Conservation (phyloP, 2,888 invertebrate species). For the Tipula confusa region DNA sequence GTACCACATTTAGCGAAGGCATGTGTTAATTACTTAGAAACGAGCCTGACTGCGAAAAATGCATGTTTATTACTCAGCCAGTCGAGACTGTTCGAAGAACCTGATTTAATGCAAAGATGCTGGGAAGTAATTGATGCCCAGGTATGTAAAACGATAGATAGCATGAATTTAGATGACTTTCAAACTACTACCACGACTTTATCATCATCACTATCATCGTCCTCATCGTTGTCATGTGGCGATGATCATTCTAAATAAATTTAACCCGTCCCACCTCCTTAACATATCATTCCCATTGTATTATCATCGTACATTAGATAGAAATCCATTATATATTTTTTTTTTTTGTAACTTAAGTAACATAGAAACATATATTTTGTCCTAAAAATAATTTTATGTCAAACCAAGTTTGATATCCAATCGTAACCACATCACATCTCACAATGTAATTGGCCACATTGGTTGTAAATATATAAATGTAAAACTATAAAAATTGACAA, state of each 20-base stretch:
- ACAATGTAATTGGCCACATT: background rate
- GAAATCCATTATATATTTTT: background rate
- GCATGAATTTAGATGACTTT: conserved; percentile 29
- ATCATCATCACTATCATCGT: conserved; percentile 7
- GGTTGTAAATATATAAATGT: conserved; percentile 16
- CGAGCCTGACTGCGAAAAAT: conserved; percentile 92
- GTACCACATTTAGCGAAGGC: conserved; percentile 90
- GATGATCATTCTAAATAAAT: background rate
- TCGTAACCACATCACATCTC: background rate
- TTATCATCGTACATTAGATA: background rate
- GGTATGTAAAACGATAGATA: conserved; percentile 54
- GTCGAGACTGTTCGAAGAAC: conserved; percentile 92
- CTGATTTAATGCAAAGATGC: conserved; percentile 92
- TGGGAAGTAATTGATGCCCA: conserved; percentile 98
- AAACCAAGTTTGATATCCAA: background rate
- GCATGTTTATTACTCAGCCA: conserved; percentile 93
- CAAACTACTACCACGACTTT: background rate
- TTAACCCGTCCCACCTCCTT: background rate
- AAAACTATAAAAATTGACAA: conserved; percentile 26
- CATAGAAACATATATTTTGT: background rate
- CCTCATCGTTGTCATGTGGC: background rate
- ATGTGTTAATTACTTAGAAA: conserved; percentile 92
- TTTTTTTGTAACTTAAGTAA: too few relatives aligned
- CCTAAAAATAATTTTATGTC: background rate
- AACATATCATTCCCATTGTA: conserved; percentile 5